Base-by-base conservation (phyloP, 2,888 invertebrate species). In the Drosophila setosimentum region DNA sequence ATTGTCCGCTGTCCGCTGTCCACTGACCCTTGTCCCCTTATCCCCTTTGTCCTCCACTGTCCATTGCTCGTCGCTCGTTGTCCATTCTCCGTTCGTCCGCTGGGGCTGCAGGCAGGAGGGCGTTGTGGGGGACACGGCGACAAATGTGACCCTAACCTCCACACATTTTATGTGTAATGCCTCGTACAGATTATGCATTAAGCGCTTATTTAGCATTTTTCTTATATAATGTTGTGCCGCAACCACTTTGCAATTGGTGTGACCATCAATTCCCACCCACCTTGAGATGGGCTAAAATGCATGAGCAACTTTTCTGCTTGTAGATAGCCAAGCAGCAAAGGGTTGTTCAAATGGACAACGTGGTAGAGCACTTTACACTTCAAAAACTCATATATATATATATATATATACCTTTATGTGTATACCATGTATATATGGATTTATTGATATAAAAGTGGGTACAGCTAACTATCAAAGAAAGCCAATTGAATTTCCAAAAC, bases 201-300 rank as follows among this genome's bases (percentile, higher is more conserved):
- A 87, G 87, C 89, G 91, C 86, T 89, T 91, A 89, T 89, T 89
- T 90, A 85, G 85, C 91, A 89, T 89, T 85, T 89, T 89, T 82
- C 82, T 81, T 79, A 72, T 70, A 86, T 83, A 81, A 78, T 68
- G 78, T 83, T 55, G 55, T 37, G 35, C 48, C 78, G 62, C 69
- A 71, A 55, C 62, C 75, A 90, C 76, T 88, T 82, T 83, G 71
- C 81, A 68, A 68, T 70, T 75, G 71, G 71, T 69, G 68, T 68
- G 74, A 58, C 68, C 64, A 59, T 54, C 51, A 70, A 61, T 50
- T 49, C 55, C 42, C 27, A 29, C 13, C 42, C 77, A 54, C 21
- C 54, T 21, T 11, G 27, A 49, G 48, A 33, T 53, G 68, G 37
- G 29, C 51, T 30, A 63, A 76, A 62, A 55, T 71, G 51, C 70